Evolutionary conservation across 1,140 invertebrate genomes (phyloP).

Genomic region (Temnothorax curvispinosus): DNA sequence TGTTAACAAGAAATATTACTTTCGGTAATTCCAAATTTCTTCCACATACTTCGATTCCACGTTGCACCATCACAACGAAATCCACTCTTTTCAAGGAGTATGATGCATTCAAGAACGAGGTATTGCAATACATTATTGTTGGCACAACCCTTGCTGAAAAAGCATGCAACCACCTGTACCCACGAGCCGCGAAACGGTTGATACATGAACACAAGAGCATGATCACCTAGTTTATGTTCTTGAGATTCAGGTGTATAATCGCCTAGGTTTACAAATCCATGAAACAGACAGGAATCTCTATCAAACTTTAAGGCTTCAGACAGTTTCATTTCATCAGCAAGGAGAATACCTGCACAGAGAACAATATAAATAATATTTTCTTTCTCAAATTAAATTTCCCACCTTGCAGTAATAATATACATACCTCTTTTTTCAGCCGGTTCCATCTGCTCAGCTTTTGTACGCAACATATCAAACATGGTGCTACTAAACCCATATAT

Average conservation of each 20-base stretch:
- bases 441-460: too few relatives aligned
- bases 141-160: not conserved
- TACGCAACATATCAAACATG: too few relatives aligned
- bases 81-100: not conserved
- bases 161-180: not conserved
- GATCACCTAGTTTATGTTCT: not conserved
- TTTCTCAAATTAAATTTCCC: not conserved
- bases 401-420: too few relatives aligned
- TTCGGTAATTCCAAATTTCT: not conserved
- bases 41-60: constrained; percentile 6
- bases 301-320: not conserved
- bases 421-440: too few relatives aligned
- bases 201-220: not conserved
- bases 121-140: not conserved
- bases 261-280: not conserved
- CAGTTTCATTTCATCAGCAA: not conserved
- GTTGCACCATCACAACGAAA: not conserved
- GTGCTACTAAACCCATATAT: too few relatives aligned
- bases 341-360: not conserved
- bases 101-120: not conserved
- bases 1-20: not conserved
- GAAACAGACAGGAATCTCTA: not conserved
- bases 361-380: not conserved
- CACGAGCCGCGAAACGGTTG: not conserved
- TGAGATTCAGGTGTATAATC: not conserved